Base-by-base conservation (phyloP, 2,888 invertebrate species). In the Macropis europaea region DNA sequence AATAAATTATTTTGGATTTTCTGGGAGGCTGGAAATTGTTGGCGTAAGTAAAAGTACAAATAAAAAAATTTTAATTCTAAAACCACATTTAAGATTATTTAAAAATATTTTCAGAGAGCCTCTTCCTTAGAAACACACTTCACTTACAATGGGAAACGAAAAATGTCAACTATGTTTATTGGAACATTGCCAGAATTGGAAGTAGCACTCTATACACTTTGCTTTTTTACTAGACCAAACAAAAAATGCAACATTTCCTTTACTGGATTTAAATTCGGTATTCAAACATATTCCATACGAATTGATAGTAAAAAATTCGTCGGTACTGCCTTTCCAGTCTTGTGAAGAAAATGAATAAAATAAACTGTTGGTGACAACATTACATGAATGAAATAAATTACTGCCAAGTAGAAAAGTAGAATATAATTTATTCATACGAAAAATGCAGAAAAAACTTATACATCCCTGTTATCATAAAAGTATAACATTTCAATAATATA, bases 131-230 rank as follows among this genome's bases (percentile, higher is more conserved):
- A 89, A 68, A 75, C 87, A 28, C 86, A 87, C 59, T 87, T 89
- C 56, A 86, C 85, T 38, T 91, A 91, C 89, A 70, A 80, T 22
- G 82, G 83, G 4, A 79, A 84, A 53, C 88, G 88, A 69, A 90
- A 91, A 50, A 87, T 88, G 17, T 89, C 90, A 2, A 87, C 89
- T 2, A 89, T 91, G 85, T 90, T 91, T 73, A 86, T 91, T 48
- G 91, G 91, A 13, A 91, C 91, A 7, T 91, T 92, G 76, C 93
- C 93, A 0, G 93, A 93, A 84, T 90, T 92, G 76, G 93, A 93
- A 82, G 86, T 93, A 83, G 91, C 92, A 7, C 79, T 93, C 2
- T 93, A 92, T 86, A 92, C 93, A 0, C 83, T 93, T 17, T 93
- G 93, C 79, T 92, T 92, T 78, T 88, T 92, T 66, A 86, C 90